phyloP scores from a whole-genome alignment of 2,888 invertebrate genomes.

The Leucoptera coffeella region DNA sequence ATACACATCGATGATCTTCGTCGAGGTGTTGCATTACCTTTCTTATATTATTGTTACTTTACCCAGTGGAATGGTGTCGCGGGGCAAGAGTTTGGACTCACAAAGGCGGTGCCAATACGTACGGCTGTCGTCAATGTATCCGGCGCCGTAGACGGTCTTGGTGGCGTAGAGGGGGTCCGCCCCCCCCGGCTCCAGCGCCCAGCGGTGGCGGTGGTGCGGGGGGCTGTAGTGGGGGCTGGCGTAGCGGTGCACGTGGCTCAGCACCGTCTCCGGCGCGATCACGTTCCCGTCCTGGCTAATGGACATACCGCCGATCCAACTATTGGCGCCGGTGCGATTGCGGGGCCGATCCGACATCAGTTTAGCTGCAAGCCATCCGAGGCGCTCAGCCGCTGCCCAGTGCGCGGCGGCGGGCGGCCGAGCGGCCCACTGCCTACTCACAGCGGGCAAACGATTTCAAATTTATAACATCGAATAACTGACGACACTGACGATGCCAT shows the following conservation, averaged over 20 bases:
- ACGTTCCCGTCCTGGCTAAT: conserved; percentile 47
- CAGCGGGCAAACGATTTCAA: conserved; percentile 19
- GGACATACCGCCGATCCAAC: conserved; percentile 51
- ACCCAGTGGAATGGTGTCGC: too few species aligned
- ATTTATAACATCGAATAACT: conserved; percentile 12
- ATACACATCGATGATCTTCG: too few species aligned
- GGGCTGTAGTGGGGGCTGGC: conserved; percentile 48
- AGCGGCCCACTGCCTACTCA: too few species aligned
- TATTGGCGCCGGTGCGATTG: conserved; percentile 32
- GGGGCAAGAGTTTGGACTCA: too few species aligned
- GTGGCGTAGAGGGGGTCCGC: conserved; percentile 46
- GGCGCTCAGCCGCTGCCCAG: conserved; percentile 27
- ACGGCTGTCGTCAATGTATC: conserved; percentile 51
- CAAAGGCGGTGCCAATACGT: conserved; percentile 27
- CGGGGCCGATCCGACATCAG: conserved; percentile 45
- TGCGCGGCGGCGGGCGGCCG: conserved; percentile 32
- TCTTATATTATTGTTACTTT: too few species aligned
- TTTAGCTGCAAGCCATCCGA: conserved; percentile 50
- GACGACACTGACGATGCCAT: conserved; percentile 22
- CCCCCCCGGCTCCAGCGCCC: conserved; percentile 47
- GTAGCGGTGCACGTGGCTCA: conserved; percentile 45
- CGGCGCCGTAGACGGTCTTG: conserved; percentile 50
- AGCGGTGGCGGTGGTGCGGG: conserved; percentile 43
- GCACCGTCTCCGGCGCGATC: conserved; percentile 45
- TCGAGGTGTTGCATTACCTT: too few species aligned